Percentiles rank a stretch among this genome's conserved stretches.
Evolutionary conservation across 1,140 invertebrate species (phyloP).

Genomic region (Drosophila parabipectinata): DNA sequence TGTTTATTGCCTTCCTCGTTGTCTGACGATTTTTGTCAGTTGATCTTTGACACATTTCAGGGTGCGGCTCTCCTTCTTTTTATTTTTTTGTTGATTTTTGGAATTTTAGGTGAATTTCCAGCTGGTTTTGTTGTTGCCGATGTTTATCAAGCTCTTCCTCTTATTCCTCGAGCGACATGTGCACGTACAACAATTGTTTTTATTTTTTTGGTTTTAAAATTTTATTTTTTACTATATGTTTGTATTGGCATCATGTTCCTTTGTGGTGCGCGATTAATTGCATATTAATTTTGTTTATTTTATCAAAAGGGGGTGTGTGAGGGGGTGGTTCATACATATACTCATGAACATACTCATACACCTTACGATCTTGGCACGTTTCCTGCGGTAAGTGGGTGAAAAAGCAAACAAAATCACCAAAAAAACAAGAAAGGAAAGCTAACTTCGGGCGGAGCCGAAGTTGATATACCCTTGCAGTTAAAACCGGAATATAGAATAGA

Average conservation of each 20-base stretch:
- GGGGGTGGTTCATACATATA: neutral
- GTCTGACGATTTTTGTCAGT: conserved; percentile 78
- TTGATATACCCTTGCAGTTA: too few species aligned
- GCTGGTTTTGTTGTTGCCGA: conserved; percentile 64
- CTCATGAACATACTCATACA: neutral
- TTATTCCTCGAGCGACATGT: conserved; percentile 59
- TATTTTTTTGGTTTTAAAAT: conserved; percentile 33
- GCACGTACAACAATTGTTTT: conserved; percentile 66
- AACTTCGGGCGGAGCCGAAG: too few species aligned
- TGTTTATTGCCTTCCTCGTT: conserved; percentile 58
- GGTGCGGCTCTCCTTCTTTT: conserved; percentile 59
- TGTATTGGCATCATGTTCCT: conserved; percentile 76
- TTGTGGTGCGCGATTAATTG: conserved; percentile 80
- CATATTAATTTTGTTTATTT: conserved; percentile 76
- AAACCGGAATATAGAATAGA: too few species aligned
- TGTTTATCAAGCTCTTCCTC: conserved; percentile 57
- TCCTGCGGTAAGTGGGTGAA: conserved; percentile 71
- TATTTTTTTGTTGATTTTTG: conserved; percentile 18
- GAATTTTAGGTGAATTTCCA: conserved; percentile 71
- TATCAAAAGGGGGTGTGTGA: conserved; percentile 6
- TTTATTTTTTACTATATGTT: conserved; percentile 32
- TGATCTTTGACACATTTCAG: conserved; percentile 80
- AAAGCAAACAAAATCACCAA: conserved; percentile 40
- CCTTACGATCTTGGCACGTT: conserved; percentile 75
- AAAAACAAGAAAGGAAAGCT: too few species aligned